These are phyloP conservation scores for Lithosia quadra DNA, from an alignment of 2,888 invertebrate species.

Conservation along the genomic window DNA sequence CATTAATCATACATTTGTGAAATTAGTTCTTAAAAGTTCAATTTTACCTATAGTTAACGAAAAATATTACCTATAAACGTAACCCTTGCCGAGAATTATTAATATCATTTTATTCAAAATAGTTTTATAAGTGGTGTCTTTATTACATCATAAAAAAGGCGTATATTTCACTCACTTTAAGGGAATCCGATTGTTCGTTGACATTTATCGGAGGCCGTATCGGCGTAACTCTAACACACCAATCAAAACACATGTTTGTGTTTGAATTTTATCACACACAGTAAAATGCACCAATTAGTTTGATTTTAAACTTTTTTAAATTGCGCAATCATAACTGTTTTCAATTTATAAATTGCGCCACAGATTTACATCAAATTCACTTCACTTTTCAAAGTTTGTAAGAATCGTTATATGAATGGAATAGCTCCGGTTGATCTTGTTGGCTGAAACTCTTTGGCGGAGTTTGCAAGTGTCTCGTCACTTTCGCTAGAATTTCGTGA, in stretches of 20 bases:
- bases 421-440: conserved; percentile 47
- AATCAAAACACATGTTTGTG: conserved; percentile 88
- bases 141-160: conserved; percentile 11
- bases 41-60: not conserved
- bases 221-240: conserved; percentile 90
- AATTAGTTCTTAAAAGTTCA: not conserved
- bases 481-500: conserved; percentile 77
- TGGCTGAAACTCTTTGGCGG: conserved; percentile 57
- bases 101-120: not conserved
- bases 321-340: conserved; percentile 73
- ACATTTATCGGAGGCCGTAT: conserved; percentile 93
- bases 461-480: conserved; percentile 68
- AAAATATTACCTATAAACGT: not conserved
- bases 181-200: conserved; percentile 90
- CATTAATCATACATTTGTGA: not conserved
- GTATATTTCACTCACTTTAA: conserved; percentile 89
- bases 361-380: conserved; percentile 49
- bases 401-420: conserved; percentile 40
- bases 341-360: conserved; percentile 35
- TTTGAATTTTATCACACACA: conserved; percentile 61
- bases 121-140: not conserved
- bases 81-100: not conserved
- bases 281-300: conserved; percentile 68
- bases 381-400: conserved; percentile 54
- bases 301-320: conserved; percentile 58